phyloP scores from a whole-genome alignment of 2,113 vertebrate species.

The Lonchura striata region DNA sequence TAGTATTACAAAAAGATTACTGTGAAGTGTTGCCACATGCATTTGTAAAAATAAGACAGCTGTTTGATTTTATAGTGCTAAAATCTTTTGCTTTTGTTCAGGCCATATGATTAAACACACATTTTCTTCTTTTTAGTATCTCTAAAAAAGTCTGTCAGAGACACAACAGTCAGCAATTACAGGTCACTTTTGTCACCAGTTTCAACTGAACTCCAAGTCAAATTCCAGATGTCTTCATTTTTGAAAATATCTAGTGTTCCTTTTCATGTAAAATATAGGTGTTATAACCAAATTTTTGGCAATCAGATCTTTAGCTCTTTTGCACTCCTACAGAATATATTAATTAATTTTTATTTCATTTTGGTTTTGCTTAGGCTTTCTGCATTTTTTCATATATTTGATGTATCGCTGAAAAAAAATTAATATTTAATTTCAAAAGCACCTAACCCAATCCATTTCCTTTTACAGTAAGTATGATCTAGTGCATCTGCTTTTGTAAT shows the following conservation, averaged over 20 bases:
- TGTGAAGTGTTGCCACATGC: neutral
- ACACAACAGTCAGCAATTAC: neutral
- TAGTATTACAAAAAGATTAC: neutral
- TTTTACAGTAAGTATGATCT: neutral
- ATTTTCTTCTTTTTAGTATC: neutral
- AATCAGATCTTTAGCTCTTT: neutral
- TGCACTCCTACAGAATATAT: neutral
- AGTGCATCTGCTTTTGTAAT: constrained; percentile 15
- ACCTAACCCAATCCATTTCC: neutral
- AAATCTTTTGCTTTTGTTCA: neutral
- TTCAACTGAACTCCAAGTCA: neutral
- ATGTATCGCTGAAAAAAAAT: neutral
- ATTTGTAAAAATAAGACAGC: neutral
- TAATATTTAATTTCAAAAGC: constrained; percentile 11
- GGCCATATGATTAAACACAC: neutral
- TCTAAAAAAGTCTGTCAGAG: neutral
- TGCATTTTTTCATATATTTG: neutral
- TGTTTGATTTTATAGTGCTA: neutral
- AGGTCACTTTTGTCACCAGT: neutral
- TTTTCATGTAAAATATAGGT: neutral
- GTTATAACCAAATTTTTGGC: neutral
- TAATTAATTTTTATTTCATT: neutral
- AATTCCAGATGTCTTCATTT: neutral
- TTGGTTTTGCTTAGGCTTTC: neutral
- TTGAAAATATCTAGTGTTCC: neutral